Percentiles rank a stretch among this genome's conserved stretches.
These are phyloP conservation scores for Galago senegalensis DNA, from an alignment of 2,797 vertebrate species.

Conservation along the genomic window DNA sequence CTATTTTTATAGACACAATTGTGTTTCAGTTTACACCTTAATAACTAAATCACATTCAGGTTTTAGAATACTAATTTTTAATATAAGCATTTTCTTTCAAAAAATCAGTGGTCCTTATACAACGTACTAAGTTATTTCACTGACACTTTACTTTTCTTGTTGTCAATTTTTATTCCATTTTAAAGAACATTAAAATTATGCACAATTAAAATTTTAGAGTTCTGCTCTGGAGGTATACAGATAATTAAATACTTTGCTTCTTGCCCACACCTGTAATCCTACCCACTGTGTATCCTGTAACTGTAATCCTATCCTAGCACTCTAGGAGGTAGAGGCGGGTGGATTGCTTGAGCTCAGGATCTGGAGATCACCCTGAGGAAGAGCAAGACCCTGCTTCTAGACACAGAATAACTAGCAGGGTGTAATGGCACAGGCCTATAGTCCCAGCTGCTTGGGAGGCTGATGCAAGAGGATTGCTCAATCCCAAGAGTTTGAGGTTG, in stretches of 20 bases:
- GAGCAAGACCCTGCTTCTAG: no score
- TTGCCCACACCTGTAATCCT: no score
- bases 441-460: no score
- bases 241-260: not conserved
- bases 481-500: no score
- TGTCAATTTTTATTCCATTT: slow-evolving; percentile 38
- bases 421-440: no score
- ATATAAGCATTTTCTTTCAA: not conserved
- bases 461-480: no score
- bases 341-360: no score
- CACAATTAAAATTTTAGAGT: slow-evolving; percentile 30
- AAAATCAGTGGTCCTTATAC: not conserved
- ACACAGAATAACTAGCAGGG: no score
- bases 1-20: slow-evolving; percentile 17
- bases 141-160: slow-evolving; percentile 15
- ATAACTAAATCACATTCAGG: not conserved
- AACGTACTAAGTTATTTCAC: not conserved
- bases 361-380: no score
- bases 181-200: not conserved
- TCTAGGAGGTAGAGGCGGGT: no score
- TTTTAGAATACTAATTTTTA: slow-evolving; percentile 40
- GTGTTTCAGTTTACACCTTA: slow-evolving; percentile 16
- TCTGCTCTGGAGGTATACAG: not conserved
- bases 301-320: no score
- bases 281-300: no score